Base-by-base conservation (phyloP, 53 echinoderm and acorn worm genomes). In the Hippasteria phrygiana region DNA sequence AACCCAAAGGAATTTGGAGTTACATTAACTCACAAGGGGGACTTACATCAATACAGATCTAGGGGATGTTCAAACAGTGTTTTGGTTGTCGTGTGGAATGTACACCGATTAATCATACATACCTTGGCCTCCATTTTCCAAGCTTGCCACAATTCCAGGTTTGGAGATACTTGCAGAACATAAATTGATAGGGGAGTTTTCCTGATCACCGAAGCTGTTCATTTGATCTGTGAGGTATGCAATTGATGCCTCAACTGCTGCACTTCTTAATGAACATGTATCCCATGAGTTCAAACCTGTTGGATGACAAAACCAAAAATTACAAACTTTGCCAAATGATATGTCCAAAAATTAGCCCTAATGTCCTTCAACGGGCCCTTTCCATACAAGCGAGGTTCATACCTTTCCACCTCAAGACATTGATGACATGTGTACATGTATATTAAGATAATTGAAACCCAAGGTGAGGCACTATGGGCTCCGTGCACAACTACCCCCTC, bases 251-350 rank as follows among this genome's bases (percentile, higher is more conserved):
- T 95, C 88, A 29, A 91, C 91, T 26, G 93, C 87, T 12, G 85
- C 85, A 35, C 42, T 45, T 28, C 76, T 27, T 2, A 91, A 91
- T 33, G 73, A 78, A 81, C 95, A 95, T 3, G 86, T 84, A 54
- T 95, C 95, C 95, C 93, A 93, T 12, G 92, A 91, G 54, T 95
- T 91, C 73, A 95, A 50, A 74, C 95, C 95, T 95, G 35, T 0
- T 24, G 73, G 22, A 43, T 16, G 28, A 45, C 1, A 0, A 28
- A 28, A 65, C 1, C 10, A 64, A 11, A 20, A 22, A 22, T 64
- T 64, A 22, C 10, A 29, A 10, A 47, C 47, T 9, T 6, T 64
- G n/a, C n/a, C n/a, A 71, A 34, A 17, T 17, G 38, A 74, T 2
- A 43, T 2, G 24, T 45, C 18, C 45, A 3, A 74, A 0, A 45